A percentile compares a stretch with the other conserved stretches of the same genome.
phyloP scores from a whole-genome alignment of 2,113 vertebrate species.

The Blennius ocellaris region DNA sequence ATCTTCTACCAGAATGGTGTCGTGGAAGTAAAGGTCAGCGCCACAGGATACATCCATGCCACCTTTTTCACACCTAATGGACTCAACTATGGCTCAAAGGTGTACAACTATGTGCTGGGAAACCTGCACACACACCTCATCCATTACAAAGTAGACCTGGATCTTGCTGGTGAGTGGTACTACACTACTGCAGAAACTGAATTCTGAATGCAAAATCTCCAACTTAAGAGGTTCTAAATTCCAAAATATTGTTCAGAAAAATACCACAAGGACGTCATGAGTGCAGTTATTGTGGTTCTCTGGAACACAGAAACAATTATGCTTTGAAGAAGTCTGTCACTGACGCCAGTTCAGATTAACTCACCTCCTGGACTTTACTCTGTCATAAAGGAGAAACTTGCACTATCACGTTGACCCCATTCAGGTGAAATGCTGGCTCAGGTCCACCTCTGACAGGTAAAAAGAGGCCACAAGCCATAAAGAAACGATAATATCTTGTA shows the following conservation, averaged over 20 bases:
- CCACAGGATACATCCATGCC: constrained; percentile 90
- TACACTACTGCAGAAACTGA: neutral
- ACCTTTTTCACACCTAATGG: constrained; percentile 90
- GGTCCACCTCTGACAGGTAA: neutral
- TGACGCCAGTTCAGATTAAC: constrained; percentile 27
- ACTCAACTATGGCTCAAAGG: constrained; percentile 84
- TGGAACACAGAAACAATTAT: too few species aligned
- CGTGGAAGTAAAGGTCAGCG: constrained; percentile 90
- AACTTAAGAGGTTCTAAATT: too few species aligned
- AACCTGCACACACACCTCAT: constrained; percentile 93
- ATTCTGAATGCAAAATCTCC: too few species aligned
- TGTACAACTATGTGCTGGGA: constrained; percentile 89
- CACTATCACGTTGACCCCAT: neutral
- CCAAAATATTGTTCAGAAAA: too few species aligned
- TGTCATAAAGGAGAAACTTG: constrained; percentile 23
- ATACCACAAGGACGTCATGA: too few species aligned
- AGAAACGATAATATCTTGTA: neutral
- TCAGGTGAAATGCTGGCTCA: constrained; percentile 10
- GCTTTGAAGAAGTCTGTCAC: constrained; percentile 8
- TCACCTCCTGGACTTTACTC: constrained; percentile 30
- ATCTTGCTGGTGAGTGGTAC: constrained; percentile 86
- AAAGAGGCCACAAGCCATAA: neutral
- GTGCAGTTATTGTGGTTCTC: too few species aligned
- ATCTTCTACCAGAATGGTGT: constrained; percentile 91
- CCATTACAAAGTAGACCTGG: constrained; percentile 94